Evolutionary conservation across 1,140 invertebrate genomes (phyloP).

Genomic region (Scaptomyza hsui): DNA sequence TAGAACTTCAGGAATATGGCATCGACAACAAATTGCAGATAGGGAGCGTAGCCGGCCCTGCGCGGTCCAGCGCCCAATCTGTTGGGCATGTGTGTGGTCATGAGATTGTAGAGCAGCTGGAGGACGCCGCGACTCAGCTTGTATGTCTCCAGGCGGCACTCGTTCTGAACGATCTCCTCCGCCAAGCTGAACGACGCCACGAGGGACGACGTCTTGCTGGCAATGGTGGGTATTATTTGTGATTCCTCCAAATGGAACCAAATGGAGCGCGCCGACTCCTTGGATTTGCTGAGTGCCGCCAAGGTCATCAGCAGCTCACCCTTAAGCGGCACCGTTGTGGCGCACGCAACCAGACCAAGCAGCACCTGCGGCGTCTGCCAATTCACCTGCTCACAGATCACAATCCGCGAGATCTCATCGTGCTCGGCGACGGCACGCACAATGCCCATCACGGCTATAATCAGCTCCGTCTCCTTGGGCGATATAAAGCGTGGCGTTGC

Average conservation of each 20-base stretch:
- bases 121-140: constrained; percentile 93
- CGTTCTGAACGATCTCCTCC: constrained; percentile 87
- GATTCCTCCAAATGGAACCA: constrained; percentile 95
- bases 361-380: constrained; percentile 93
- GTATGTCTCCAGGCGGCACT: constrained; percentile 94
- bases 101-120: constrained; percentile 90
- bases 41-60: constrained; percentile 95
- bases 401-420: constrained; percentile 91
- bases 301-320: constrained; percentile 91
- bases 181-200: constrained; percentile 56
- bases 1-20: constrained; percentile 72
- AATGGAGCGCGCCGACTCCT: constrained; percentile 90
- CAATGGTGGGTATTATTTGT: constrained; percentile 91
- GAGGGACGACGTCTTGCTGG: constrained; percentile 84
- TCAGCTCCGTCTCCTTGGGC: constrained; percentile 93
- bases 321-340: constrained; percentile 93
- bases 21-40: constrained; percentile 91
- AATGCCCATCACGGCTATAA: constrained; percentile 91
- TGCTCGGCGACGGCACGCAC: constrained; percentile 90
- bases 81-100: constrained; percentile 90
- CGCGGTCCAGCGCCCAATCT: constrained; percentile 92
- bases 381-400: constrained; percentile 93
- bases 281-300: constrained; percentile 89
- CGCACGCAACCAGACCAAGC: constrained; percentile 93
- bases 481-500: constrained; percentile 88